Evolutionary conservation across 2,888 invertebrate genomes (phyloP).

Genomic region (Drosophila paramelanica): DNA sequence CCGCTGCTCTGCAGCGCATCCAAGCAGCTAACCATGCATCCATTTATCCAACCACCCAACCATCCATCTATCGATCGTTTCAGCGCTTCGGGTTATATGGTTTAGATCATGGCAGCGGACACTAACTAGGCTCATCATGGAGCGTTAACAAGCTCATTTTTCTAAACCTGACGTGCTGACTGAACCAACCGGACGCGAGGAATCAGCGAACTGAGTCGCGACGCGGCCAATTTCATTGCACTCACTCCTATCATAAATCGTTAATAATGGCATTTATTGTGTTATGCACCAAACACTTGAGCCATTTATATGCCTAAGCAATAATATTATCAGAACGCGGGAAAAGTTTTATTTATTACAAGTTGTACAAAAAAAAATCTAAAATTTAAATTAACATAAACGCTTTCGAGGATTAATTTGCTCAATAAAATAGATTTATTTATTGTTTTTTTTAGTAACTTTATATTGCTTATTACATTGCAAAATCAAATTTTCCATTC

Average conservation of each 20-base stretch:
- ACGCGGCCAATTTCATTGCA: slow-evolving; percentile 36
- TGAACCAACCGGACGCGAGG: slow-evolving; percentile 38
- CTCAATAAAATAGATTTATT: too few species aligned
- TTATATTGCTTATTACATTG: neutral
- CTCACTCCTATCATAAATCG: slow-evolving; percentile 50
- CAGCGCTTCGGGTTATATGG: slow-evolving; percentile 78
- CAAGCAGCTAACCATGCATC: slow-evolving; percentile 16
- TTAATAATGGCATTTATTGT: slow-evolving; percentile 53
- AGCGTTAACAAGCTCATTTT: slow-evolving; percentile 83
- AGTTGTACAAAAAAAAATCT: too few species aligned
- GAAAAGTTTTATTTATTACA: neutral
- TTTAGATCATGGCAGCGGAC: slow-evolving; percentile 76
- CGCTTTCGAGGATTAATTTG: neutral
- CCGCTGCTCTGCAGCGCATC: slow-evolving; percentile 26
- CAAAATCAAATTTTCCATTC: too few species aligned
- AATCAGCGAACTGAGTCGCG: slow-evolving; percentile 18
- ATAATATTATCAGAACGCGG: neutral
- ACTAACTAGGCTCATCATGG: slow-evolving; percentile 81
- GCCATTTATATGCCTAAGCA: neutral
- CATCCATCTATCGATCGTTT: slow-evolving; percentile 49
- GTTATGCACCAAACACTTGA: slow-evolving; percentile 23
- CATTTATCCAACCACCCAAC: slow-evolving; percentile 27
- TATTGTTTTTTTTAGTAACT: too few species aligned
- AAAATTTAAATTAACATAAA: too few species aligned
- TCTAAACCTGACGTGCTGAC: slow-evolving; percentile 75